Evolutionary conservation across 2,113 vertebrate genomes (phyloP), one percentile per base, ranked within the genome.

Genomic region (Leucopsar rothschildi): DNA sequence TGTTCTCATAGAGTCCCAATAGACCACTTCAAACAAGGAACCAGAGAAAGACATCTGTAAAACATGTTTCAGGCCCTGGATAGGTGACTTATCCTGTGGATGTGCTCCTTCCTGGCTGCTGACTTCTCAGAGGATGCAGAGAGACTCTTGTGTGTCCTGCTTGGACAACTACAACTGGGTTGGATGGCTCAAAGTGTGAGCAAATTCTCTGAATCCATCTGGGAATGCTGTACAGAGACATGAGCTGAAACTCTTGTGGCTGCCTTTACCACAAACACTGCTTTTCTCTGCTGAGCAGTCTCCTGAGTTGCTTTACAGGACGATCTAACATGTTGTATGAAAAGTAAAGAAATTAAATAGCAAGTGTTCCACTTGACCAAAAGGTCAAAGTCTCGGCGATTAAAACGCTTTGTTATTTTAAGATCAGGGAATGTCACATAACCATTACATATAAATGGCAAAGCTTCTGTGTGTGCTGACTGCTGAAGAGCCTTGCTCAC

Each of bases 311-410:
- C 82, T 90, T 94, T 53, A 18, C 84, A 86, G 47, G 65, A 86
- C 18, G 31, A 88, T 92, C 81, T 40, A 61, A 92, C 0, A 11
- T 60, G 88, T 53, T 56, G 83, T 92, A 93, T 78, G 93, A 93
- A 95, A 96, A 96, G 82, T 53, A 68, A 97, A 96, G 92, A 78
- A 76, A 96, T 91, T 89, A 89, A 97, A 96, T 81, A 72, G 52
- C 66, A 82, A 93, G 75, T 12, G 55, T 77, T 89, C 88, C 93
- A 92, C 95, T 94, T 95, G 96, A 87, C 93, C 95, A 55, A 76
- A 97, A 96, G 97, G 96, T 97, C 95, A 96, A 90, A 96, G 86
- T 64, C 91, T 76, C 53, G n/a, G 89, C 4, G 93, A 97, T 96
- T 95, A 97, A 95, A 96, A 96, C 31, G 65, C 94, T 93, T 85